Percentiles rank a stretch among this genome's conserved stretches.
Conservation (phyloP, 2,113 vertebrate genomes). For the Nyctibius bracteatus region DNA sequence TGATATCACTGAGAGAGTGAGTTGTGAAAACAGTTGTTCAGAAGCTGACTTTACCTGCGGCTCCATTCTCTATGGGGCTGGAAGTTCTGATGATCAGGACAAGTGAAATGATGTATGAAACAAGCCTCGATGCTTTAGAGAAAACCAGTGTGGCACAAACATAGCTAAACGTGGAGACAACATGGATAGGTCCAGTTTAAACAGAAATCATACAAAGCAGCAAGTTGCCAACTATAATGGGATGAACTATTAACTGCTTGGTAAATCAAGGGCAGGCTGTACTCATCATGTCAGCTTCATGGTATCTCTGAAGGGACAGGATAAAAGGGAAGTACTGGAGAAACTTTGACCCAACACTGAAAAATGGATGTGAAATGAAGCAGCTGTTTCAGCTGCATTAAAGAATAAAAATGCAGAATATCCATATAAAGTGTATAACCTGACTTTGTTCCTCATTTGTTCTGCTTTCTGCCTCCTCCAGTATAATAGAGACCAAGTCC, state of each 20-base stretch:
- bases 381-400: background rate
- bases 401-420: background rate
- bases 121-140: background rate
- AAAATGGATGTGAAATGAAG: background rate
- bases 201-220: background rate
- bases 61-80: background rate
- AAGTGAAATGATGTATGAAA: background rate
- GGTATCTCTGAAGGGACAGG: background rate
- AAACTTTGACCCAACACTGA: background rate
- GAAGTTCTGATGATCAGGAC: background rate
- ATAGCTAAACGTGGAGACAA: background rate
- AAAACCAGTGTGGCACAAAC: background rate
- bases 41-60: background rate
- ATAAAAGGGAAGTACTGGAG: background rate
- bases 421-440: background rate
- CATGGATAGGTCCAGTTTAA: background rate
- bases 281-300: background rate
- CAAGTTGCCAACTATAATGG: background rate
- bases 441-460: background rate
- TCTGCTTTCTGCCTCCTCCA: background rate
- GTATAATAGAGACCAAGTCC: background rate
- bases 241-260: background rate
- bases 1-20: background rate
- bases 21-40: conserved; percentile 7
- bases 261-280: background rate